A percentile compares a stretch with the other conserved stretches of the same genome.
phyloP scores from a whole-genome alignment of 2,797 vertebrate genomes.

The Labeo calbasu region DNA sequence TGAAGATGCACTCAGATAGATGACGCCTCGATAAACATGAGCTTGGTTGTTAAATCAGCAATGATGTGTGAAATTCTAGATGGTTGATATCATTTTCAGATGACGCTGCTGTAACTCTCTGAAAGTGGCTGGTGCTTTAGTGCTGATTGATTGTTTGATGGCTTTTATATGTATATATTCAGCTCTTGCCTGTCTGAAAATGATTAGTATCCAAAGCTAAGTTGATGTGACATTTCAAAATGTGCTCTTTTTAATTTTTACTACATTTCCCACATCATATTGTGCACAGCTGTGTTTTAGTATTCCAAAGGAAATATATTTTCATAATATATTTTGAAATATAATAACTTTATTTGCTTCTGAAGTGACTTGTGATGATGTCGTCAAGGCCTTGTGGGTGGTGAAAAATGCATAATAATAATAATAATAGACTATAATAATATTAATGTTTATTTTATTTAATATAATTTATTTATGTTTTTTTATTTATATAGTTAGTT shows the following conservation, averaged over 20 bases:
- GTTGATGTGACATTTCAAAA: neutral
- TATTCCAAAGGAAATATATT: neutral
- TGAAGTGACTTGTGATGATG: neutral
- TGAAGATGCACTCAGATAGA: neutral
- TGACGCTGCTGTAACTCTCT: neutral
- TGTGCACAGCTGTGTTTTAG: neutral
- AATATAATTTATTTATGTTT: too few relatives aligned
- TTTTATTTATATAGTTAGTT: too few relatives aligned
- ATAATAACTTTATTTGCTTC: neutral
- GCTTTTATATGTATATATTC: neutral
- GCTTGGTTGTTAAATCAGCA: neutral
- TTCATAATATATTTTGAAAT: neutral
- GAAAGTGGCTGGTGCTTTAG: neutral
- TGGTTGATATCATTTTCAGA: conserved; percentile 13
- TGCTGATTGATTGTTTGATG: neutral
- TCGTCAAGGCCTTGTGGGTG: neutral
- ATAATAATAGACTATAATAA: too few relatives aligned
- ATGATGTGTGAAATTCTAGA: neutral
- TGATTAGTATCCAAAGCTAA: neutral
- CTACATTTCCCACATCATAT: neutral
- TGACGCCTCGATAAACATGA: neutral
- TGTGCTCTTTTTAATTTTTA: neutral
- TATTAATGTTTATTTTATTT: too few relatives aligned
- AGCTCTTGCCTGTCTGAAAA: neutral
- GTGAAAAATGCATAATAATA: too few relatives aligned